Evolutionary conservation across 1,140 invertebrate species (phyloP).

Genomic region (Berghia stephanieae): DNA sequence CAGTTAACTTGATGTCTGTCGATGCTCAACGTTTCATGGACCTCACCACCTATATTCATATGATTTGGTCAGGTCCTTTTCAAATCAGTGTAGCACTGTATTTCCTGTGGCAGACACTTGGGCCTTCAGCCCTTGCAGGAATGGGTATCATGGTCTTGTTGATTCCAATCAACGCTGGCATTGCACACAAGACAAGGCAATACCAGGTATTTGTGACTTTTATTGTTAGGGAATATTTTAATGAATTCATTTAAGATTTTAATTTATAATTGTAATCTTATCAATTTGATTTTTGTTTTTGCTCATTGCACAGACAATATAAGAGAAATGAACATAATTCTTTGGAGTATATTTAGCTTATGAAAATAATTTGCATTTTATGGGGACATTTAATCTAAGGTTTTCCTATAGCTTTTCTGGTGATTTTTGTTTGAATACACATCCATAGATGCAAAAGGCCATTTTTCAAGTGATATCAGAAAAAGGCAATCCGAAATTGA

Average conservation of each 20-base stretch:
- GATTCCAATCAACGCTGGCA: slow-evolving; percentile 80
- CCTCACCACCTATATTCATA: slow-evolving; percentile 82
- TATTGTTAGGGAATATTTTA: neutral
- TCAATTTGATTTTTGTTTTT: neutral
- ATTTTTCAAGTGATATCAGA: no score
- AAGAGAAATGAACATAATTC: neutral
- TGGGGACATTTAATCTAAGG: no score
- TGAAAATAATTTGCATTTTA: no score
- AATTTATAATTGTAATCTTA: neutral
- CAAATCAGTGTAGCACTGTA: slow-evolving; percentile 88
- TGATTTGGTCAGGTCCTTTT: slow-evolving; percentile 95
- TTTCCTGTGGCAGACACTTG: slow-evolving; percentile 85
- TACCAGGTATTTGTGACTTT: slow-evolving; percentile 68
- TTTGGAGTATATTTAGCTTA: no score
- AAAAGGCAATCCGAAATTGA: no score
- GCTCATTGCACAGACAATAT: no score
- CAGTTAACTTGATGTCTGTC: slow-evolving; percentile 72
- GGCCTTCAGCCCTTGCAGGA: slow-evolving; percentile 65
- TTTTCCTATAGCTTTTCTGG: no score
- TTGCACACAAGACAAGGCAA: slow-evolving; percentile 79
- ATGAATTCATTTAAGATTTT: neutral
- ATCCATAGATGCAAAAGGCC: no score
- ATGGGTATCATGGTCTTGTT: slow-evolving; percentile 67
- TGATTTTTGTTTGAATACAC: no score
- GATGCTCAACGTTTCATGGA: slow-evolving; percentile 70